These are phyloP conservation scores for Leucania comma DNA, from an alignment of 2,888 invertebrate genomes.

Conservation along the genomic window DNA sequence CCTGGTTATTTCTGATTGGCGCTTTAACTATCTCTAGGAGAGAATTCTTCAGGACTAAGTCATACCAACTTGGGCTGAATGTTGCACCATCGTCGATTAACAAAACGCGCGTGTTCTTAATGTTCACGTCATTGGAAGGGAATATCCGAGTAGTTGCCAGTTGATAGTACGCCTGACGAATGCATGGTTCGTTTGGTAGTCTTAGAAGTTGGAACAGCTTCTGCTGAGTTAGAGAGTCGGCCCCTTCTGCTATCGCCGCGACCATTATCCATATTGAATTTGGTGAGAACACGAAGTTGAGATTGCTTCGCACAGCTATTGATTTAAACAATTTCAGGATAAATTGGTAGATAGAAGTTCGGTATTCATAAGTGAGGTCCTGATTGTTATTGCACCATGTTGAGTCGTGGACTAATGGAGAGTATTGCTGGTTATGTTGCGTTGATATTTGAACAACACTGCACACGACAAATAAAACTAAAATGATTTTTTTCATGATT, in stretches of 20 bases:
- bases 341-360: conserved; percentile 33
- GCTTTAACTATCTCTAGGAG: conserved; percentile 45
- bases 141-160: conserved; percentile 40
- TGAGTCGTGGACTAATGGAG: neutral
- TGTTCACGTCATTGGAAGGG: conserved; percentile 42
- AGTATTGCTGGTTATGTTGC: conserved; percentile 20
- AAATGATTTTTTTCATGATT: conserved; percentile 23
- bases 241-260: conserved; percentile 60
- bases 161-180: conserved; percentile 59
- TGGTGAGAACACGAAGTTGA: conserved; percentile 49
- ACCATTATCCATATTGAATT: conserved; percentile 52
- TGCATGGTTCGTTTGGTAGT: conserved; percentile 60
- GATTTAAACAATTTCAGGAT: conserved; percentile 6
- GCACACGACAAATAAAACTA: conserved; percentile 17
- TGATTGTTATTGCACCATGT: conserved; percentile 12
- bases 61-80: conserved; percentile 59
- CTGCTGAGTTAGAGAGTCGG: conserved; percentile 42
- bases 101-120: conserved; percentile 55
- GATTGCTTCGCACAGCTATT: conserved; percentile 13
- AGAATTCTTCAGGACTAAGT: conserved; percentile 44
- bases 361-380: conserved; percentile 27
- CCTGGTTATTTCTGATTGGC: conserved; percentile 52
- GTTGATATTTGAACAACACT: conserved; percentile 21
- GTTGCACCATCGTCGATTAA: conserved; percentile 58
- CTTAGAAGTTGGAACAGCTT: conserved; percentile 59